Evolutionary conservation across 1,140 invertebrate species (phyloP).

Genomic region (Dreissena rostriformis): DNA sequence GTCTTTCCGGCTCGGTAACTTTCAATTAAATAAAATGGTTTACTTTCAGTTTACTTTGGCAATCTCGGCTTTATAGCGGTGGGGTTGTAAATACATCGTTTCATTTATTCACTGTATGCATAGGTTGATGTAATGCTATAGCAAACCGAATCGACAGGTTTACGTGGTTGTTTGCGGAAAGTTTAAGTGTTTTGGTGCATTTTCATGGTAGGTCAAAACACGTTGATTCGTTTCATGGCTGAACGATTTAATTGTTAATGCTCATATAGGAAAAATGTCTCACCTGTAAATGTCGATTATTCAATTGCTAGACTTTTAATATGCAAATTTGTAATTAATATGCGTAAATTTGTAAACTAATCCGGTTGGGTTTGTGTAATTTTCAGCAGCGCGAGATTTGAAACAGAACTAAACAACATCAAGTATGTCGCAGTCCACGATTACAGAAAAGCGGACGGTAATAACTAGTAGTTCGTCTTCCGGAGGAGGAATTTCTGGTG

Average conservation of each 20-base stretch:
- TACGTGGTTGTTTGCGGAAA: too few species aligned
- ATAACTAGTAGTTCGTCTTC: constrained; percentile 66
- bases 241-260: constrained; percentile 1
- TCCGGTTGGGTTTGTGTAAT: not conserved
- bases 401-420: not conserved
- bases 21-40: not conserved
- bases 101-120: not conserved
- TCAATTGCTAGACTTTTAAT: not conserved
- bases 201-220: not conserved
- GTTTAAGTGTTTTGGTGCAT: not conserved
- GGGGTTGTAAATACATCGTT: constrained; percentile 7
- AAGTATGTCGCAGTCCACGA: constrained; percentile 70
- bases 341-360: constrained; percentile 1
- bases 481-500: constrained; percentile 14
- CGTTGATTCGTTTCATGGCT: not conserved
- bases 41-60: constrained; percentile 1
- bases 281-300: constrained; percentile 5
- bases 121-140: not conserved
- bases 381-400: constrained; percentile 7
- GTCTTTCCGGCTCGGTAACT: not conserved
- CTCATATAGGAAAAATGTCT: constrained; percentile 4
- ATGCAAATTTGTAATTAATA: constrained; percentile 15
- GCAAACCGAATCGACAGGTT: too few species aligned
- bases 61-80: constrained; percentile 5
- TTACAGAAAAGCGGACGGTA: constrained; percentile 74